Percentiles rank a stretch among this genome's conserved stretches.
Evolutionary conservation across 2,797 vertebrate genomes (phyloP).

Genomic region (Molothrus aeneus): DNA sequence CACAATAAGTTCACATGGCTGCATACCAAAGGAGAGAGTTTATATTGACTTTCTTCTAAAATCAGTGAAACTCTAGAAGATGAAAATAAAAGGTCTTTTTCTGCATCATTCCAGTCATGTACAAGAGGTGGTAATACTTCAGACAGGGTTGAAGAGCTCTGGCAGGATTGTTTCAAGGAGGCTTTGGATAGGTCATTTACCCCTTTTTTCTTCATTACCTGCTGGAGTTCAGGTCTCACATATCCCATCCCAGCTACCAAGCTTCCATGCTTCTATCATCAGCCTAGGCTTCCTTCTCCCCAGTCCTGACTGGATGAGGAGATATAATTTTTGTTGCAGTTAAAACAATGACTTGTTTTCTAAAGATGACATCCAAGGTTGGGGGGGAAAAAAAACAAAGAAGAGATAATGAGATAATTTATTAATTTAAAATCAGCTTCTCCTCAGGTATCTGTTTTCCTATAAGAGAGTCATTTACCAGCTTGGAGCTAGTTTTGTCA

Average conservation of each 20-base stretch:
- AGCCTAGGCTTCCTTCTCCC: background rate
- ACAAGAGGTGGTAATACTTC: background rate
- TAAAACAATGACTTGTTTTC: too few species aligned
- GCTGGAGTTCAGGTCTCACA: background rate
- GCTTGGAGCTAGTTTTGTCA: background rate
- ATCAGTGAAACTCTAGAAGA: background rate
- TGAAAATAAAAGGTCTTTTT: slow-evolving; percentile 13
- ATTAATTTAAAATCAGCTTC: background rate
- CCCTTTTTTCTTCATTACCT: background rate
- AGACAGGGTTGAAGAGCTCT: background rate
- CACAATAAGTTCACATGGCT: background rate
- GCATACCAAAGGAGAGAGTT: background rate
- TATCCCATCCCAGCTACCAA: background rate
- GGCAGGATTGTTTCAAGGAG: background rate
- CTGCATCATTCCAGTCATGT: background rate
- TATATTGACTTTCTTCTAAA: slow-evolving; percentile 1
- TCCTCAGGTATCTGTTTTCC: background rate
- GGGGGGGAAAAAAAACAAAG: too few species aligned
- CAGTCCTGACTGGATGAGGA: background rate
- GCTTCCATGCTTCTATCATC: background rate
- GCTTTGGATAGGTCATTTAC: background rate
- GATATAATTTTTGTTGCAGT: background rate
- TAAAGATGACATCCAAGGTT: too few species aligned
- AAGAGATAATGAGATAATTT: background rate
- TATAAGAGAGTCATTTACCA: background rate